These are phyloP conservation scores for Panopea generosa DNA, from an alignment of 2,888 invertebrate species.

Conservation along the genomic window DNA sequence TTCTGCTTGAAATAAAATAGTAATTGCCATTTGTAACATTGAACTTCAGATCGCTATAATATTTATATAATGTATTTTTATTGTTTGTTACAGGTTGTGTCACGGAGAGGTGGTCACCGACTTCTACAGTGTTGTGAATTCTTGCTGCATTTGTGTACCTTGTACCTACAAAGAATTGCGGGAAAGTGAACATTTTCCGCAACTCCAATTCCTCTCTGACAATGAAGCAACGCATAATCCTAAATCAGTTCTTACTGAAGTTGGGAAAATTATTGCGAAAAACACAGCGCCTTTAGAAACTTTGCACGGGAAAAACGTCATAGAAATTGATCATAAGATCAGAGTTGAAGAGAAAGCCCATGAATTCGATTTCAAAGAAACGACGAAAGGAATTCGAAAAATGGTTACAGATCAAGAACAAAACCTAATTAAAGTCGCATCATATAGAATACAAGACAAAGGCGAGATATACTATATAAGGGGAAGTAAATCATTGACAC, in stretches of 20 bases:
- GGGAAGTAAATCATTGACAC: constrained; percentile 74
- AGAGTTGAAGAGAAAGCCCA: constrained; percentile 74
- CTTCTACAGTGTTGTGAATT: constrained; percentile 79
- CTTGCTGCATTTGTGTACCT: constrained; percentile 80
- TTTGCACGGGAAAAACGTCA: constrained; percentile 80
- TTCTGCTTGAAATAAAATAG: too few relatives aligned
- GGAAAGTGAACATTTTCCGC: constrained; percentile 69
- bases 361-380: constrained; percentile 73
- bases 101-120: constrained; percentile 78
- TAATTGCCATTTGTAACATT: too few relatives aligned
- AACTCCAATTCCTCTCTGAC: constrained; percentile 65
- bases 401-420: constrained; percentile 78
- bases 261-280: constrained; percentile 79
- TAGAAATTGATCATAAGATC: constrained; percentile 80
- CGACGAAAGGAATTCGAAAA: constrained; percentile 71
- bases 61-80: too few relatives aligned
- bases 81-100: constrained; percentile 56
- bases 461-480: constrained; percentile 77
- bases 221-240: constrained; percentile 67
- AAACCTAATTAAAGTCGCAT: constrained; percentile 74
- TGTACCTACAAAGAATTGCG: constrained; percentile 78
- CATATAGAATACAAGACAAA: constrained; percentile 77
- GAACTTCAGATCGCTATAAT: too few relatives aligned
- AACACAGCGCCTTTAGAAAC: constrained; percentile 75
- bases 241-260: constrained; percentile 70